These are phyloP conservation scores for Triops longicaudatus DNA, from an alignment of 1,140 invertebrate species.

Conservation along the genomic window DNA sequence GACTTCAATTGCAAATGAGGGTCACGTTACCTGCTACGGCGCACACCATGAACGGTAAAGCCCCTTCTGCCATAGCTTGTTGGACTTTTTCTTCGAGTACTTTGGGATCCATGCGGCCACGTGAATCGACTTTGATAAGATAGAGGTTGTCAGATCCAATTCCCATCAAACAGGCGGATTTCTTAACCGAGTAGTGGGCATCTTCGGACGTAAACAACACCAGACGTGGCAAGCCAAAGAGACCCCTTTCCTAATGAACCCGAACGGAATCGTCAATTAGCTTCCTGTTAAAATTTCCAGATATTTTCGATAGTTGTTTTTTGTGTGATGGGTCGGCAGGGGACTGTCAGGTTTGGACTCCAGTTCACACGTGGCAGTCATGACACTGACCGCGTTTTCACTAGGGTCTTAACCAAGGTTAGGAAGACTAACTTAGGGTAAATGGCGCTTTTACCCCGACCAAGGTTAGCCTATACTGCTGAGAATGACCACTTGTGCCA, in stretches of 20 bases:
- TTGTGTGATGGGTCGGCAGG: too few species aligned
- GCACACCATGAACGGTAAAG: slow-evolving; percentile 74
- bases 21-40: slow-evolving; percentile 68
- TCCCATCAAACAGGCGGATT: slow-evolving; percentile 61
- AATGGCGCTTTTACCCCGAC: too few species aligned
- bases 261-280: background rate
- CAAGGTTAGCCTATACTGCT: too few species aligned
- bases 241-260: slow-evolving; percentile 54
- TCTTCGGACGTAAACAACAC: slow-evolving; percentile 78
- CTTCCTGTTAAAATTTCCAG: too few species aligned
- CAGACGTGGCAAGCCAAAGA: slow-evolving; percentile 54
- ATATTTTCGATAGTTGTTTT: too few species aligned
- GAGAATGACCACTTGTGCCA: too few species aligned
- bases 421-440: too few species aligned
- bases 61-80: slow-evolving; percentile 54
- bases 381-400: too few species aligned
- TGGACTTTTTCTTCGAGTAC: slow-evolving; percentile 64
- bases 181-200: slow-evolving; percentile 90
- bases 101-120: slow-evolving; percentile 65
- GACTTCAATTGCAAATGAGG: background rate
- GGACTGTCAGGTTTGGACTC: too few species aligned
- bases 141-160: slow-evolving; percentile 70
- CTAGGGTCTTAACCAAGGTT: too few species aligned
- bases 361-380: too few species aligned
- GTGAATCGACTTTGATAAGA: slow-evolving; percentile 55